phyloP scores from a whole-genome alignment of 2,797 vertebrate species.

The Pseudochaenichthys georgianus region DNA sequence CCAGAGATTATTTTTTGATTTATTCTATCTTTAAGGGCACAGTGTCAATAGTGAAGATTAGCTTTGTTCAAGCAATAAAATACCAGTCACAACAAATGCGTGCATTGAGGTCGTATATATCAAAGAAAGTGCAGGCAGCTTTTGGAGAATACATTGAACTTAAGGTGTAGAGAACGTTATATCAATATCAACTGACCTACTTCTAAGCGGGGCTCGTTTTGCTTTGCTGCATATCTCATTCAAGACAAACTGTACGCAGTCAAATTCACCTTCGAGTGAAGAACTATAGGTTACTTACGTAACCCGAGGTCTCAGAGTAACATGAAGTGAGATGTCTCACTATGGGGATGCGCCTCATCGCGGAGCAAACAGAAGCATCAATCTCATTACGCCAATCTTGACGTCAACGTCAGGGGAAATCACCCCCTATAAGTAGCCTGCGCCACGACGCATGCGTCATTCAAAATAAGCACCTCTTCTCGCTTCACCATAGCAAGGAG shows the following conservation, averaged over 20 bases:
- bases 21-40: conserved; percentile 17
- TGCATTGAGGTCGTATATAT: not conserved
- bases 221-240: conserved; percentile 11
- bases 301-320: too few relatives aligned
- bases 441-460: too few relatives aligned
- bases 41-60: conserved; percentile 32
- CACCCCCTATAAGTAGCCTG: too few relatives aligned
- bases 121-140: not conserved
- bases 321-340: too few relatives aligned
- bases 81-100: conserved; percentile 2
- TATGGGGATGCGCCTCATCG: too few relatives aligned
- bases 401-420: too few relatives aligned
- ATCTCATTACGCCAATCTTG: too few relatives aligned
- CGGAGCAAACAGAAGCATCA: too few relatives aligned
- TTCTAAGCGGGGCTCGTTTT: conserved; percentile 19
- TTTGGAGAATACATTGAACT: conserved; percentile 38
- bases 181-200: conserved; percentile 57
- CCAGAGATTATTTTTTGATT: conserved; percentile 21
- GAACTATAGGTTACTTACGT: too few relatives aligned
- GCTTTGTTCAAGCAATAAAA: conserved; percentile 22
- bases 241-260: not conserved
- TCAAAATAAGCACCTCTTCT: too few relatives aligned
- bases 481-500: too few relatives aligned
- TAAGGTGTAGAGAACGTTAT: conserved; percentile 17
- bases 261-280: not conserved